Conservation (phyloP, 2,888 invertebrate genomes). For the Leptinotarsa rubiginosa region DNA sequence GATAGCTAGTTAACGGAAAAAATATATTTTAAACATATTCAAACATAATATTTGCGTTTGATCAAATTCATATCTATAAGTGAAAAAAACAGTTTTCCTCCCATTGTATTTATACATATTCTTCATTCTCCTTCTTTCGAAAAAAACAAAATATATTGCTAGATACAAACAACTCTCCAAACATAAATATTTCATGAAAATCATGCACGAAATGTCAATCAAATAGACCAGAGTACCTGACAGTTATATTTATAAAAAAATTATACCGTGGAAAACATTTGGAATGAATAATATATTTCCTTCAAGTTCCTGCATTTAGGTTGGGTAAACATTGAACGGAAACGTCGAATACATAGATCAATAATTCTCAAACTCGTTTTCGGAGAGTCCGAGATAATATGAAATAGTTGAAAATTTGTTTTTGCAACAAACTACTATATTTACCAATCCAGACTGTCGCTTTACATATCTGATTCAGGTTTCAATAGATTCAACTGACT, state of each 20-base stretch:
- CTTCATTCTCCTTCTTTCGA: too few relatives aligned
- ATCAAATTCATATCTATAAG: too few relatives aligned
- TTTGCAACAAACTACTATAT: not conserved
- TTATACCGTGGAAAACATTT: not conserved
- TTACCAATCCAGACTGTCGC: too few relatives aligned
- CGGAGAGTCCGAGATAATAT: not conserved
- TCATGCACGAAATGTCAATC: constrained; percentile 15
- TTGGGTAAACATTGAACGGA: not conserved
- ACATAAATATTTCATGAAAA: not conserved
- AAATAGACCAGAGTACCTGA: not conserved
- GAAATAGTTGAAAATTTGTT: not conserved
- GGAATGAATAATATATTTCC: not conserved
- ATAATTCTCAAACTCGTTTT: not conserved
- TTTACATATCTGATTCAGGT: too few relatives aligned
- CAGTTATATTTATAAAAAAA: not conserved
- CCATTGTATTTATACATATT: too few relatives aligned
- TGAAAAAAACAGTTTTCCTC: too few relatives aligned
- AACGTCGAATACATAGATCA: not conserved
- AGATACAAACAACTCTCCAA: not conserved
- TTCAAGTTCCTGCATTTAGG: not conserved
- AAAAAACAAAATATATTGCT: not conserved
- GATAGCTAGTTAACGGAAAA: too few relatives aligned
- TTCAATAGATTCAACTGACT: too few relatives aligned
- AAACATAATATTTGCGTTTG: too few relatives aligned
- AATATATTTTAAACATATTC: too few relatives aligned